A percentile compares a stretch with the other conserved stretches of the same genome.
These are phyloP conservation scores for Trichonephila clavata DNA, from an alignment of 1,140 invertebrate genomes.

Conservation along the genomic window DNA sequence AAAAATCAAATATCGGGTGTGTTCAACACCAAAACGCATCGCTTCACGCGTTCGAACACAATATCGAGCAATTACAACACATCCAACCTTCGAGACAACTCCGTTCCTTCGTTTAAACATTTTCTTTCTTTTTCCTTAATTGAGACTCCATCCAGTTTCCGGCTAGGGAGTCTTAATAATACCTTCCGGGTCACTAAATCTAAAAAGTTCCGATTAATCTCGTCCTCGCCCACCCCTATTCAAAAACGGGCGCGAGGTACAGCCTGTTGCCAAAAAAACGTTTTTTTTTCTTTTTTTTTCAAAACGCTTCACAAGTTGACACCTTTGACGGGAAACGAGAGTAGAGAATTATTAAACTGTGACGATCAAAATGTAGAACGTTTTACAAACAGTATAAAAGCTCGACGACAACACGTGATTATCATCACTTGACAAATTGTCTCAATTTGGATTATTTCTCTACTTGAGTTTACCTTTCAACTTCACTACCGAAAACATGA, in stretches of 20 bases:
- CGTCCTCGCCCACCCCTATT: not conserved
- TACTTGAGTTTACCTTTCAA: not conserved
- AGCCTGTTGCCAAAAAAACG: constrained; percentile 7
- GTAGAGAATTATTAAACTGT: constrained; percentile 8
- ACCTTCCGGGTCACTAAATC: constrained; percentile 33
- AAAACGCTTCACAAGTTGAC: constrained; percentile 7
- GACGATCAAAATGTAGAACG: constrained; percentile 47
- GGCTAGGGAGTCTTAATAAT: not conserved
- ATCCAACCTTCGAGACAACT: constrained; percentile 1
- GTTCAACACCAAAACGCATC: too few species aligned
- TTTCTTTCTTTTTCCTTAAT: not conserved
- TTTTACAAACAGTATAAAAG: constrained; percentile 34
- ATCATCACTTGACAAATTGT: constrained; percentile 15
- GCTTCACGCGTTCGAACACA: too few species aligned
- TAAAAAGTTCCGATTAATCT: constrained; percentile 2
- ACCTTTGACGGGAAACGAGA: constrained; percentile 48
- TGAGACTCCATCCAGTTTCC: not conserved
- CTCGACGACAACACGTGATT: not conserved
- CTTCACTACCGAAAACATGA: constrained; percentile 13
- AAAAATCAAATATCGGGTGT: too few species aligned
- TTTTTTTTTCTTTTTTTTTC: not conserved
- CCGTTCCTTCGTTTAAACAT: not conserved
- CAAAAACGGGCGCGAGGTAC: not conserved
- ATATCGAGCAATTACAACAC: not conserved
- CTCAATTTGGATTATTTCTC: constrained; percentile 31